phyloP scores from a whole-genome alignment of 2,113 vertebrate genomes.

The Polypterus senegalus region DNA sequence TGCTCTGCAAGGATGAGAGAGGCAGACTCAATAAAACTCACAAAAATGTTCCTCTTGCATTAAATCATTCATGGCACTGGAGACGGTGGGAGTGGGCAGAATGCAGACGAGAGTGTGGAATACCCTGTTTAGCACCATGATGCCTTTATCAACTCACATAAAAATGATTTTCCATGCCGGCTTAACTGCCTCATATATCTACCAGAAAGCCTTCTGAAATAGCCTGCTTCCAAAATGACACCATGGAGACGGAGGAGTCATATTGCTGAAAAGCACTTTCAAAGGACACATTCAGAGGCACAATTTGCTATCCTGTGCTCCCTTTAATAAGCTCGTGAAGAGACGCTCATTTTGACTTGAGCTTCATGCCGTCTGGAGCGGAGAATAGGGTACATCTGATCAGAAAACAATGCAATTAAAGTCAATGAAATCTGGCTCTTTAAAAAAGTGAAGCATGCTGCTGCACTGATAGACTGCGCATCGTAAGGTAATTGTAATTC shows the following conservation, averaged over 20 bases:
- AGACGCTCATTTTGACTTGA: background rate
- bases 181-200: slow-evolving; percentile 4
- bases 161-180: background rate
- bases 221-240: slow-evolving; percentile 1
- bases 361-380: background rate
- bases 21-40: too few species aligned
- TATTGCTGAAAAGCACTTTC: slow-evolving; percentile 3
- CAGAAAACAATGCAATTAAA: slow-evolving; percentile 17
- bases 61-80: too few species aligned
- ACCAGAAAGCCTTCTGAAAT: background rate
- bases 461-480: background rate
- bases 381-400: slow-evolving; percentile 2
- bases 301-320: background rate
- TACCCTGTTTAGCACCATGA: background rate
- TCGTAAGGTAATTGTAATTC: too few species aligned
- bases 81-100: too few species aligned
- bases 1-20: too few species aligned
- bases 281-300: background rate
- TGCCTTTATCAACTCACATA: background rate
- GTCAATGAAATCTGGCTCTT: slow-evolving; percentile 32
- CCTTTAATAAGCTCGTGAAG: background rate
- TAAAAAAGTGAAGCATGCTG: background rate
- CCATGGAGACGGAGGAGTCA: background rate
- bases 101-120: too few species aligned
- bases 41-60: too few species aligned